Base-by-base conservation (phyloP, 1,140 invertebrate genomes). In the Heterodera schachtii region DNA sequence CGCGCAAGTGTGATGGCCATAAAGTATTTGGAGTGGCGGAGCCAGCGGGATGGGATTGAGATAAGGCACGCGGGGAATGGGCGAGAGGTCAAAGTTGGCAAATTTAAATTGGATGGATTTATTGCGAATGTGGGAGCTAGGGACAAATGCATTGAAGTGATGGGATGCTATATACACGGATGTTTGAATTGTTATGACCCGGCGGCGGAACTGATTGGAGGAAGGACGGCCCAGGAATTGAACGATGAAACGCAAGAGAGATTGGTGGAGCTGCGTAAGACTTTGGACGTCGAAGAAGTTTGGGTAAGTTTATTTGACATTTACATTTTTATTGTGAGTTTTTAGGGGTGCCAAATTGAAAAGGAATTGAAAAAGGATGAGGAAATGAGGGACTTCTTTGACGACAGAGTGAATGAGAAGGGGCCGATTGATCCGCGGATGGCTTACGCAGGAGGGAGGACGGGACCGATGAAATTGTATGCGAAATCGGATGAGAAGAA, bases 1-100 rank as follows among this genome's bases (percentile, higher is more conserved):
- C 0, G 60, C 0, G 49, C 49, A 1, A 75, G 74, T 21, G 31
- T 52, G 2, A 43, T 47, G 19, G 74, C 74, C 8, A 57, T 75
- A 5, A 75, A 75, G 66, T 75, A 57, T 75, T 31, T 75, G 49
- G 60, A 75, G 41, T 75, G 74, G 74, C n/a, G 60, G 49, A 43
- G 41, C 41, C 41, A 75, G 21, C 9, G 60, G 5, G 49, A 75
- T 64, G 13, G 66, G 3, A n/a, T 75, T 67, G 47, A 57, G 11
- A 66, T 75, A 16, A 52, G 13, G 60, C 49, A 52, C 21, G 74
- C 74, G 31, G 49, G 60, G 9, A 75, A 75, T 21, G 74, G 60
- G 0, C 49, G 74, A 13, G 74, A 75, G 19, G 47, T 16, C 2
- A 11, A 66, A 52, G 3, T 44, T 13, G 43, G 49, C 1, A 75